phyloP scores from a whole-genome alignment of 2,888 invertebrate species.

The Orthonevra nobilis region DNA sequence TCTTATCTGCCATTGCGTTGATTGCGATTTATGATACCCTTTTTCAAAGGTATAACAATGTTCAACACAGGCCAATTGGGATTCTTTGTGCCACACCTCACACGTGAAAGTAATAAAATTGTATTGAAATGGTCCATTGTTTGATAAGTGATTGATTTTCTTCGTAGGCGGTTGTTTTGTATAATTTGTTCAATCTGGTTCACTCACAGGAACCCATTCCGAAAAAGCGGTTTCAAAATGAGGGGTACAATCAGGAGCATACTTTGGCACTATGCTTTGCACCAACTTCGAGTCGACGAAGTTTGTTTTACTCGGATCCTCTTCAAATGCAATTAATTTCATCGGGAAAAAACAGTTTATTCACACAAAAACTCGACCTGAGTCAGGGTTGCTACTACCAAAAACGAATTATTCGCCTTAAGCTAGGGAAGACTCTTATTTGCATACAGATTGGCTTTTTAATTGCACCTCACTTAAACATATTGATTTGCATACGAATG shows the following conservation, averaged over 20 bases:
- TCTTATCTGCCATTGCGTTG: constrained; percentile 14
- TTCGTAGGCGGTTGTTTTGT: not conserved
- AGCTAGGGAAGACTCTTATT: constrained; percentile 15
- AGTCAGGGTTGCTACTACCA: too few species aligned
- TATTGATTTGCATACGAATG: constrained; percentile 34
- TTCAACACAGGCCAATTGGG: too few species aligned
- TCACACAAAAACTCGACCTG: too few species aligned
- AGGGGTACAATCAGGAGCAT: too few species aligned
- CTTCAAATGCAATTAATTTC: too few species aligned
- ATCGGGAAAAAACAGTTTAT: too few species aligned
- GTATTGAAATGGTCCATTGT: not conserved
- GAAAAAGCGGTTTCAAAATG: too few species aligned
- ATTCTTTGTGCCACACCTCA: not conserved
- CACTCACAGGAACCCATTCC: too few species aligned
- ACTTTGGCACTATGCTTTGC: too few species aligned
- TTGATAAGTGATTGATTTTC: not conserved
- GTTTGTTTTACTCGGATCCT: too few species aligned
- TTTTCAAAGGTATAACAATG: not conserved
- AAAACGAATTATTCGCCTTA: too few species aligned
- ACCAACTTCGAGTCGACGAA: too few species aligned
- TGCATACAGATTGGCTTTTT: constrained; percentile 42
- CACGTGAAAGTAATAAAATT: not conserved
- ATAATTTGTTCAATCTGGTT: not conserved
- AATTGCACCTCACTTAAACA: constrained; percentile 33
- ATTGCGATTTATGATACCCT: constrained; percentile 4